Conservation (phyloP, 2,888 invertebrate genomes). For the Plemyria rubiginata region DNA sequence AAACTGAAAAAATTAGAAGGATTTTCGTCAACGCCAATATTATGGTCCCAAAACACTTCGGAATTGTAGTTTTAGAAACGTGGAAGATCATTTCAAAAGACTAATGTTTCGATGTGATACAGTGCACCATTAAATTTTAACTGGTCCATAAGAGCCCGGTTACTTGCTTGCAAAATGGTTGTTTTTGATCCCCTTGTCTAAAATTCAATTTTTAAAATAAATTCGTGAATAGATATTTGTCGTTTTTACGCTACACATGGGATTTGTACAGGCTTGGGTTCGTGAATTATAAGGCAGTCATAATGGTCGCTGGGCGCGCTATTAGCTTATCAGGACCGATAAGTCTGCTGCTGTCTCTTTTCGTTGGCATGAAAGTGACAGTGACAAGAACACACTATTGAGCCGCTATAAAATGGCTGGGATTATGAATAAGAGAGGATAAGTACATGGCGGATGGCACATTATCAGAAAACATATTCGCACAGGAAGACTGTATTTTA, state of each 20-base stretch:
- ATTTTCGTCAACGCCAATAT: slow-evolving; percentile 5
- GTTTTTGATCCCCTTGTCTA: slow-evolving; percentile 1
- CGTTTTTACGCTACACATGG: background rate
- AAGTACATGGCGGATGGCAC: too few species aligned
- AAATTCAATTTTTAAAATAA: background rate
- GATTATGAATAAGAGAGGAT: too few species aligned
- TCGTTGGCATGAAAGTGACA: too few species aligned
- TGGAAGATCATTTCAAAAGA: slow-evolving; percentile 3
- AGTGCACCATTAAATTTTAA: slow-evolving; percentile 2
- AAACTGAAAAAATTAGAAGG: background rate
- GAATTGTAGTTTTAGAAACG: slow-evolving; percentile 9
- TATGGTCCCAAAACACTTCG: slow-evolving; percentile 28
- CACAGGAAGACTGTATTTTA: too few species aligned
- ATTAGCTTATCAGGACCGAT: too few species aligned
- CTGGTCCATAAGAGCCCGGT: background rate
- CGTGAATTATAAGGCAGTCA: too few species aligned
- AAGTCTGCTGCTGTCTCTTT: too few species aligned
- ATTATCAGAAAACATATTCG: too few species aligned
- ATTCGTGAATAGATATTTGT: background rate
- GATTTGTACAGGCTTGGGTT: background rate
- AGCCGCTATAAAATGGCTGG: too few species aligned
- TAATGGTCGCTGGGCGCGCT: too few species aligned
- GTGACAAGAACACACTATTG: too few species aligned
- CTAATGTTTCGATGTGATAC: slow-evolving; percentile 13
- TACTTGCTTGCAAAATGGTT: background rate